Conservation (phyloP, 2,797 vertebrate species). For the Selene dorsalis region DNA sequence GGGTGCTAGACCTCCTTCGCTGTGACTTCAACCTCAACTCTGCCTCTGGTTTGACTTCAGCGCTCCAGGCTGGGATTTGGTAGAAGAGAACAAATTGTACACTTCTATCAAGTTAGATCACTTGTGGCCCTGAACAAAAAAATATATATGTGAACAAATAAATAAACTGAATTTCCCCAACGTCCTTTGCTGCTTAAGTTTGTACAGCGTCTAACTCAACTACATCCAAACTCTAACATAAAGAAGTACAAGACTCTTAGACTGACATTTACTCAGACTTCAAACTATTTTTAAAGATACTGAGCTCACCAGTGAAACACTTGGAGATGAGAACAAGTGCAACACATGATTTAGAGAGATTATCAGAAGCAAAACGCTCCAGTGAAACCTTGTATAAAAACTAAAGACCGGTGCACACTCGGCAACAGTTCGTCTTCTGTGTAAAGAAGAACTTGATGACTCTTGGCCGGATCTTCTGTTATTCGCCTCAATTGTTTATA, state of each 20-base stretch:
- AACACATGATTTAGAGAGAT: not conserved
- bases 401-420: not conserved
- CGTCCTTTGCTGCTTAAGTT: not conserved
- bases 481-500: not conserved
- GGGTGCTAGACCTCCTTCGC: constrained; percentile 43
- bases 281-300: not conserved
- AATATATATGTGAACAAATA: not conserved
- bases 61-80: constrained; percentile 20
- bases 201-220: not conserved
- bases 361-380: not conserved
- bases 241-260: not conserved
- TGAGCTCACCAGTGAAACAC: not conserved
- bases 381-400: not conserved
- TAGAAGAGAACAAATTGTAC: constrained; percentile 1
- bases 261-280: not conserved
- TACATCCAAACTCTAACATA: not conserved
- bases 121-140: not conserved
- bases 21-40: constrained; percentile 28
- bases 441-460: not conserved
- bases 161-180: not conserved
- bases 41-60: constrained; percentile 24
- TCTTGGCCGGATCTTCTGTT: not conserved
- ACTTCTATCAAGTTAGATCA: not conserved
- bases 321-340: not conserved
- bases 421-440: not conserved